Evolutionary conservation across 2,797 vertebrate genomes (phyloP).

Genomic region (Sebastes jordani): DNA sequence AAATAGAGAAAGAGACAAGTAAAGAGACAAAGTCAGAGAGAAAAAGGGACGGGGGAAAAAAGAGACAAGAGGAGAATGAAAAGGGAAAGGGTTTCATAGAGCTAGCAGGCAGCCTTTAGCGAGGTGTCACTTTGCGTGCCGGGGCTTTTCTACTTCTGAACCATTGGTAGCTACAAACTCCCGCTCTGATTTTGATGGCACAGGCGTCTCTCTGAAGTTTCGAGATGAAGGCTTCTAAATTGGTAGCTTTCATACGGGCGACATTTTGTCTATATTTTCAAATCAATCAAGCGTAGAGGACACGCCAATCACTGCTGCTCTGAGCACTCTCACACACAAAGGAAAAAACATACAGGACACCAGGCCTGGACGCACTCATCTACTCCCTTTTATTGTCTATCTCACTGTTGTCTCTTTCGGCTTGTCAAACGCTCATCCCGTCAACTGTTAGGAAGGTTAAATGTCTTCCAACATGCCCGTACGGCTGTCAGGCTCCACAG

Average conservation of each 20-base stretch:
- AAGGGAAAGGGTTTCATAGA: conserved; percentile 45
- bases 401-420: conserved; percentile 63
- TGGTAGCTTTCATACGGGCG: conserved; percentile 81
- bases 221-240: conserved; percentile 82
- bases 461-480: conserved; percentile 73
- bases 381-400: conserved; percentile 50
- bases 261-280: conserved; percentile 83
- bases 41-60: conserved; percentile 21
- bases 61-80: conserved; percentile 33
- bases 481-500: conserved; percentile 72
- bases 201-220: conserved; percentile 68
- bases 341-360: conserved; percentile 43
- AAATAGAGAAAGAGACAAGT: conserved; percentile 45
- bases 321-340: conserved; percentile 55
- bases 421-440: conserved; percentile 75
- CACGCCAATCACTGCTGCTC: conserved; percentile 69
- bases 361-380: conserved; percentile 13
- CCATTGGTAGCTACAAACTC: conserved; percentile 66
- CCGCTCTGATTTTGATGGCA: conserved; percentile 71
- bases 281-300: conserved; percentile 84
- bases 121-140: conserved; percentile 68
- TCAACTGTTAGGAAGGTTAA: conserved; percentile 80
- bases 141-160: conserved; percentile 70
- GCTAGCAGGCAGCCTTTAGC: conserved; percentile 65
- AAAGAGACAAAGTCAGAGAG: conserved; percentile 51